Evolutionary conservation across 2,113 vertebrate genomes (phyloP), one percentile per base, ranked within the genome.

Genomic region (Addax nasomaculatus): DNA sequence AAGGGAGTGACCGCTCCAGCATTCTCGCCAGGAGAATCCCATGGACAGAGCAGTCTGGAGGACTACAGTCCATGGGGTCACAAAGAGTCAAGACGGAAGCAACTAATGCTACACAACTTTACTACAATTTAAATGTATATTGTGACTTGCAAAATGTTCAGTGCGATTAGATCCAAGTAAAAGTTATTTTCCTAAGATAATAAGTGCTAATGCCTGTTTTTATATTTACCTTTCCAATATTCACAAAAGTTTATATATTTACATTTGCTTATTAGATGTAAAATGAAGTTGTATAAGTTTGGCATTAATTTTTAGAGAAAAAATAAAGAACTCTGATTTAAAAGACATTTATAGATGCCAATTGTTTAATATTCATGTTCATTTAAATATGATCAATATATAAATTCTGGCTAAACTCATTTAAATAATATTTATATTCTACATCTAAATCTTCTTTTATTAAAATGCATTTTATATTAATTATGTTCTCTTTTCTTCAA

Each of bases 311-410:
- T 93, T 87, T 84, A 25, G 45, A 25, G 47, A 73, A 45, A 87
- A 49, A 36, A 21, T 86, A 39, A 25, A 3, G 11, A 80, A 49
- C 8, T 39, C 25, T 95, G 29, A 84, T 57, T 70, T 64, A 29
- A 85, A 17, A 76, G 11, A 87, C 0, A 83, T 95, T 93, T 85
- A 39, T 3, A 88, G 83, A 79, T 29, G 0, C 12, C 16, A 83
- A 11, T 86, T 86, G 43, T 89, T 81, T 80, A 43, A 45, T 87
- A 43, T 94, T 97, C 36, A 2, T 19, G 85, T 96, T 91, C 0
- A 39, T 19, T 86, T 76, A 57, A 79, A 43, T 33, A 25, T 73
- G 33, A 81, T 79, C 6, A 49, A 55, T 15, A 70, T 15, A 47
- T 16, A 10, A 45, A 84, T 92, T 95, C 6, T 80, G 11, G 0